Base-by-base conservation (phyloP, 2,797 vertebrate species). In the Sebastes hopkinsi region DNA sequence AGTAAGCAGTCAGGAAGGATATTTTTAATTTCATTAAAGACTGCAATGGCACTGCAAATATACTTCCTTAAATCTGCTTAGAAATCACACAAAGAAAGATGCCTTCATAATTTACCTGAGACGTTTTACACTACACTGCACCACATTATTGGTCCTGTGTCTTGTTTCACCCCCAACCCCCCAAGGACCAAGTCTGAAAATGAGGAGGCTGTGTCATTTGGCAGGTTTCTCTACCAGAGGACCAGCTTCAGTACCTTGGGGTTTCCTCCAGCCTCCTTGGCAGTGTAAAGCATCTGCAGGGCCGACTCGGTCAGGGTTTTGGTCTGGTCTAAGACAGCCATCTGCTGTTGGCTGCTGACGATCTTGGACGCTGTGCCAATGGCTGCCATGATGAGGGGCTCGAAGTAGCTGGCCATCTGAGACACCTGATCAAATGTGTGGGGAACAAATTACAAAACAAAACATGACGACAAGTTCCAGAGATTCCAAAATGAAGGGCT, bases 341-440 rank as follows among this genome's bases (percentile, higher is more conserved):
- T 99, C 96, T 99, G 99, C 94, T 99, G 99, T 59, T 99, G 99
- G 88, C 98, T 98, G 93, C 97, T 99, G 61, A 98, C 85, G 1
- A 98, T 98, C 94, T 99, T 99, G 59, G 98, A 99, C 0, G 98
- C 97, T 9, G 97, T 97, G 0, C 98, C 98, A 0, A 99, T 95
- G 32, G 98, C 95, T 0, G 98, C 98, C 94, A 98, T 95, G 65
- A 98, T 98, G 68, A 99, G 96, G 0, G 98, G 98, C 87, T 99
- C 97, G 3, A 99, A 99, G 94, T 99, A 99, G 84, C 97, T 98
- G 20, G 96, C 97, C 97, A 99, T 99, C 94, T 99, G 99, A 80
- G 98, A 98, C 13, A 99, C 98, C 99, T 99, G 93, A 27, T 62
- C 0, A 79, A 16, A 32, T 22, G 30, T 30, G 67, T n/a, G 29